These are phyloP conservation scores for Enoplosus armatus DNA, from an alignment of 2,797 vertebrate species.

Conservation along the genomic window DNA sequence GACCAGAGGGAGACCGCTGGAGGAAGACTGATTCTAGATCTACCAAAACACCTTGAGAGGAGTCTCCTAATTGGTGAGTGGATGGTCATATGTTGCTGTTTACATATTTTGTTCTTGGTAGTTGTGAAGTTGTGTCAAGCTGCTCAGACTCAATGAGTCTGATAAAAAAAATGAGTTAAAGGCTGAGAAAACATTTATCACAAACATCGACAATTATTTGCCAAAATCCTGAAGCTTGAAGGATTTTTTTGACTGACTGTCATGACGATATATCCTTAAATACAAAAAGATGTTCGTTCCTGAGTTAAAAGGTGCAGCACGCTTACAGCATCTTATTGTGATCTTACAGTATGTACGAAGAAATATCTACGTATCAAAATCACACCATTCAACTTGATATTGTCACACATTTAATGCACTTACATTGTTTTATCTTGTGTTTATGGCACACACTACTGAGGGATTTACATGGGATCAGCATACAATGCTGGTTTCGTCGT, in stretches of 20 bases:
- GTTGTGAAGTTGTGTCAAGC: slow-evolving; percentile 11
- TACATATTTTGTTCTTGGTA: not conserved
- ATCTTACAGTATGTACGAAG: not conserved
- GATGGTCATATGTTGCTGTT: slow-evolving; percentile 37
- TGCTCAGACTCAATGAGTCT: slow-evolving; percentile 20
- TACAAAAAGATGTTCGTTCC: not conserved
- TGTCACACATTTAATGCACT: not conserved
- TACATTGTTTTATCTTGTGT: slow-evolving; percentile 31
- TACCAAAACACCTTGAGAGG: slow-evolving; percentile 29
- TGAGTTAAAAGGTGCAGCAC: not conserved
- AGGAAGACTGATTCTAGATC: slow-evolving; percentile 59
- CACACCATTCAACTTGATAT: not conserved
- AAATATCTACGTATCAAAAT: not conserved
- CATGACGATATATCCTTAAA: not conserved
- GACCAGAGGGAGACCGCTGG: slow-evolving; percentile 35
- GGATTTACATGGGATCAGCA: slow-evolving; percentile 58
- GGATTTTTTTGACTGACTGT: not conserved
- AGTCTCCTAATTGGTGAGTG: slow-evolving; percentile 72
- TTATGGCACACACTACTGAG: slow-evolving; percentile 29
- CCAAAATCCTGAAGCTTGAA: not conserved
- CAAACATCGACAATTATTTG: slow-evolving; percentile 4
- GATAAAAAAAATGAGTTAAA: slow-evolving; percentile 9
- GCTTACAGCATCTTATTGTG: not conserved
- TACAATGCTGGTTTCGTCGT: slow-evolving; percentile 32
- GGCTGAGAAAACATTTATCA: slow-evolving; percentile 9